Percentiles rank a stretch among this genome's conserved stretches.
Conservation (phyloP, 2,797 vertebrate species). For the Sebastiscus tertius region DNA sequence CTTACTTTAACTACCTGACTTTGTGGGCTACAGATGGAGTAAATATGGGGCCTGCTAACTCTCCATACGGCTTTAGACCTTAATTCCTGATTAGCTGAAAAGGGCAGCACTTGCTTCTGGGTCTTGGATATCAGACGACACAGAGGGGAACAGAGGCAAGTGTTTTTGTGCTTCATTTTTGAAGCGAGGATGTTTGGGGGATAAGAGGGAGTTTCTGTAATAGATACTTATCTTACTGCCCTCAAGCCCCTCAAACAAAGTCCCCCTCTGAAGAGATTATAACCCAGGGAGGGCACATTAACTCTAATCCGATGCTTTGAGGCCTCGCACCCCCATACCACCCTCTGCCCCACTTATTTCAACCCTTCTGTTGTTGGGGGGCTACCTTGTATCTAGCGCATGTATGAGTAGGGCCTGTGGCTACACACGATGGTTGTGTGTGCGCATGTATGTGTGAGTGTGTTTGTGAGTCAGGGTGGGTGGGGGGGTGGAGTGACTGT, state of each 20-base stretch:
- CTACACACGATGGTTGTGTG: conserved; percentile 70
- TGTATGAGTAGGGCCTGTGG: conserved; percentile 81
- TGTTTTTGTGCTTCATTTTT: conserved; percentile 85
- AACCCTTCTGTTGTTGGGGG: conserved; percentile 81
- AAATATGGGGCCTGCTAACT: conserved; percentile 84
- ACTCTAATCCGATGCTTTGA: conserved; percentile 90
- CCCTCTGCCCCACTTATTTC: conserved; percentile 82
- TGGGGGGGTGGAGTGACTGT: conserved; percentile 59
- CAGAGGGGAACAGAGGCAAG: conserved; percentile 79
- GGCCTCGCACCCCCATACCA: conserved; percentile 77
- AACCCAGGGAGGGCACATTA: conserved; percentile 90
- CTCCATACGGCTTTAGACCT: conserved; percentile 82
- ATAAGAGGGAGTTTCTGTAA: conserved; percentile 88
- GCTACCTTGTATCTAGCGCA: conserved; percentile 80
- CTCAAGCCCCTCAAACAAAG: conserved; percentile 88
- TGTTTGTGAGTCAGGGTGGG: conserved; percentile 35
- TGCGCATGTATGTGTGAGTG: conserved; percentile 48
- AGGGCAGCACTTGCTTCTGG: conserved; percentile 85
- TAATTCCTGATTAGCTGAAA: conserved; percentile 88
- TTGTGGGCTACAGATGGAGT: conserved; percentile 85
- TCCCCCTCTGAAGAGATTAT: conserved; percentile 89
- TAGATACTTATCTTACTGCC: conserved; percentile 90
- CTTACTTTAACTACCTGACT: conserved; percentile 78
- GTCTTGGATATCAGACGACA: conserved; percentile 82
- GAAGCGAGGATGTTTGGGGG: conserved; percentile 77